Evolutionary conservation across 30 jellyfish, hydroid and myxozoan genomes (phyloP), one percentile per base, ranked within the genome.

Genomic region (Catostylus mosaicus): DNA sequence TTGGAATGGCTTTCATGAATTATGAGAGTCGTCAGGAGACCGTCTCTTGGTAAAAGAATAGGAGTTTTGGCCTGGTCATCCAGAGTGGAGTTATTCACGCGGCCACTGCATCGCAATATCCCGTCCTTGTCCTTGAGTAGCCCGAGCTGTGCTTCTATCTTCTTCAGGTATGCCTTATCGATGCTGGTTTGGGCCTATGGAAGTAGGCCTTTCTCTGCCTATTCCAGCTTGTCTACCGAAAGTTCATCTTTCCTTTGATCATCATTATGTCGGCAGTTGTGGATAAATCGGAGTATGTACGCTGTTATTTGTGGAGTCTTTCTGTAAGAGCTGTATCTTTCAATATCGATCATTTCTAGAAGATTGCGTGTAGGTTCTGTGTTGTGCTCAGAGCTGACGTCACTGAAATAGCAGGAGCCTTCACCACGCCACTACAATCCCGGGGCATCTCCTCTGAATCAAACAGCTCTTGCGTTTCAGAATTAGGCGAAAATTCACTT

Each of bases 21-120:
- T 20, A 65, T 32, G 20, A 59, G 71, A 22, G 6, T 22, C n/a
- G 38, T 27, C 32, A 59, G 27, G 34, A 16, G 57, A 40, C 27
- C 30, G 3, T 73, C 69, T 18, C 46, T 30, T 12, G 73, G 85
- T 34, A 73, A 52, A 11, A 73, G 56, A 3, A 32, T 30, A 24
- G 73, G 73, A 31, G 26, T 30, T 50, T 31, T 50, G 14, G 56
- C 9, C 23, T 73, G 29, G 24, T 4, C 3, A n/a, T 51, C 68
- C 26, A 57, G 32, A 60, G 31, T 46, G 36, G 75, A 19, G 72
- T 51, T 75, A 27, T 35, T 57, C 14, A 51, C 32, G 5, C 86
- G 29, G 22, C 86, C 86, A 14, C 19, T 6, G 52, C 86, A 75
- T 26, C 86, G 86, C 33, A 75, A 50, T 30, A 75, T 36, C 23